phyloP scores from a whole-genome alignment of 2,888 invertebrate genomes.

The Troides aeacus region DNA sequence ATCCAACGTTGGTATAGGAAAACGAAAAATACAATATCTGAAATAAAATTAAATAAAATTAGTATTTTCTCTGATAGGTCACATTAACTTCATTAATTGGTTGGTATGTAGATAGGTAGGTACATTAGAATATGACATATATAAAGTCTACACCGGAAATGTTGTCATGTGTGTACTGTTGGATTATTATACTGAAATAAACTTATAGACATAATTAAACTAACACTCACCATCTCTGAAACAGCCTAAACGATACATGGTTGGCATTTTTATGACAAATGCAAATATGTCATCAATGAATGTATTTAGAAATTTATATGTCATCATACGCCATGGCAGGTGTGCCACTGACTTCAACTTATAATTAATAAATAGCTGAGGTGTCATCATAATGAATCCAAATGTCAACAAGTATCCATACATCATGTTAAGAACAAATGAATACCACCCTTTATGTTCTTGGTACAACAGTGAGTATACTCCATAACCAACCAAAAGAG shows the following conservation, averaged over 20 bases:
- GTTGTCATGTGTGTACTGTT: too few species aligned
- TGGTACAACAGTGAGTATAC: slow-evolving; percentile 96
- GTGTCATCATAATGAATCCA: slow-evolving; percentile 99
- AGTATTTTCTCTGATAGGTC: not conserved
- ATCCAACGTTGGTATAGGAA: slow-evolving; percentile 99
- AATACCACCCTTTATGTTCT: slow-evolving; percentile 99
- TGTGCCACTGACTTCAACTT: slow-evolving; percentile 99
- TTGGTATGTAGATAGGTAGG: too few species aligned
- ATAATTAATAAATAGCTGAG: slow-evolving; percentile 99
- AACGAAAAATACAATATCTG: slow-evolving; percentile 98
- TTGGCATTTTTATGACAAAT: slow-evolving; percentile 99
- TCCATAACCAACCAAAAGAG: slow-evolving; percentile 95
- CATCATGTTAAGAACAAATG: slow-evolving; percentile 96
- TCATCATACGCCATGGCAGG: slow-evolving; percentile 99
- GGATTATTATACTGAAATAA: too few species aligned
- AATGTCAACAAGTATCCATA: slow-evolving; percentile 99
- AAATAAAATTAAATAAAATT: slow-evolving; percentile 45
- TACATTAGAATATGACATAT: too few species aligned
- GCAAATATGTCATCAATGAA: slow-evolving; percentile 99
- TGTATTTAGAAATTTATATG: slow-evolving; percentile 99
- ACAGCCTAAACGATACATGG: slow-evolving; percentile 98
- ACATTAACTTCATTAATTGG: not conserved
- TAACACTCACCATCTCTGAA: slow-evolving; percentile 92
- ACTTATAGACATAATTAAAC: not conserved
- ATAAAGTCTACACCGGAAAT: too few species aligned